These are phyloP conservation scores for Bovichtus variegatus DNA, from an alignment of 2,797 vertebrate species.

Conservation along the genomic window DNA sequence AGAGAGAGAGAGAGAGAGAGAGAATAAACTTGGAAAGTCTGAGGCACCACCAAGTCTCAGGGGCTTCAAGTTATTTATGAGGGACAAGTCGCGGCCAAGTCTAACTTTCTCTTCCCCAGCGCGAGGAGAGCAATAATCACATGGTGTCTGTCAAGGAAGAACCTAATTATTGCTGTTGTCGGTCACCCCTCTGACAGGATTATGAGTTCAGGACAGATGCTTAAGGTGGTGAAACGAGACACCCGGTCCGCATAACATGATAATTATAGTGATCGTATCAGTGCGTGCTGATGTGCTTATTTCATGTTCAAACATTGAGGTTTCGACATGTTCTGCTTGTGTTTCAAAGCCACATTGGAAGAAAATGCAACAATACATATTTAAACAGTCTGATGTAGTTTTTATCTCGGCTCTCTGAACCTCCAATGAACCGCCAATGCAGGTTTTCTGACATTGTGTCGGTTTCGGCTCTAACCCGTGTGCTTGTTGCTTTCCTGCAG, in stretches of 20 bases:
- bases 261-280: conserved; percentile 63
- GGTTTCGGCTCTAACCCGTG: neutral
- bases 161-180: conserved; percentile 59
- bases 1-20: too few relatives aligned
- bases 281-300: neutral
- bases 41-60: conserved; percentile 12
- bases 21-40: too few relatives aligned
- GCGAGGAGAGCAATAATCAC: conserved; percentile 45
- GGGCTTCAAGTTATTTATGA: conserved; percentile 15
- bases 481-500: conserved; percentile 80
- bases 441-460: neutral
- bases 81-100: conserved; percentile 10
- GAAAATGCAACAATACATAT: neutral
- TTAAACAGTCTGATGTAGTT: neutral
- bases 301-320: conserved; percentile 6
- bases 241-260: conserved; percentile 31
- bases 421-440: neutral
- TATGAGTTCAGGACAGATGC: conserved; percentile 42
- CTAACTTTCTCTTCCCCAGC: conserved; percentile 1
- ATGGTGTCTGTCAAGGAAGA: conserved; percentile 30
- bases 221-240: conserved; percentile 39
- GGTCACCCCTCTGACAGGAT: conserved; percentile 49
- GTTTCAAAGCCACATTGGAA: neutral
- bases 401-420: neutral
- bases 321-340: neutral